phyloP scores from a whole-genome alignment of 1,140 invertebrate genomes.

The Drosophila novamexicana region DNA sequence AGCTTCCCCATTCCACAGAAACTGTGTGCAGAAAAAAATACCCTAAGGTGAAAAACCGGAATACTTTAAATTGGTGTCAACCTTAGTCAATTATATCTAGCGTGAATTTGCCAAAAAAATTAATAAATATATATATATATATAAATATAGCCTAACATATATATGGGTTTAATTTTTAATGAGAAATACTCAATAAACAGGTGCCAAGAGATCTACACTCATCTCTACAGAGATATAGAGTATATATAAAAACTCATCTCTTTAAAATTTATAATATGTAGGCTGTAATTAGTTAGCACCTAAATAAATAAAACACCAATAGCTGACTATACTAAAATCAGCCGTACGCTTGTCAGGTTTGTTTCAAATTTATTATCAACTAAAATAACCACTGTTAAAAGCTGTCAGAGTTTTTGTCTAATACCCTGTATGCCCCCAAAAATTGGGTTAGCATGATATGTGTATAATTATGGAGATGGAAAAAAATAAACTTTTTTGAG shows the following conservation, averaged over 20 bases:
- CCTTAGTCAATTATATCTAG: slow-evolving; percentile 35
- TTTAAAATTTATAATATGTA: slow-evolving; percentile 3
- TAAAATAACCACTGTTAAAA: background rate
- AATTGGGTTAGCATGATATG: slow-evolving; percentile 57
- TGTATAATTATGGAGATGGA: background rate
- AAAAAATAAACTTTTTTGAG: background rate
- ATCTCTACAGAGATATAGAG: no score
- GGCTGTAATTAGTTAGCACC: slow-evolving; percentile 13
- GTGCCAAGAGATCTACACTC: background rate
- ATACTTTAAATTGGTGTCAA: slow-evolving; percentile 43
- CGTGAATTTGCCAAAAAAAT: slow-evolving; percentile 30
- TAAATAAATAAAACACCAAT: slow-evolving; percentile 14
- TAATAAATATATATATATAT: background rate
- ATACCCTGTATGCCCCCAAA: background rate
- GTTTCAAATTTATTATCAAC: slow-evolving; percentile 20
- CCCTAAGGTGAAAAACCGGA: slow-evolving; percentile 49
- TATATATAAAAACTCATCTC: background rate
- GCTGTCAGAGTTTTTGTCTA: slow-evolving; percentile 4
- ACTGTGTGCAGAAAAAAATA: slow-evolving; percentile 3
- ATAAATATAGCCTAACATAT: background rate
- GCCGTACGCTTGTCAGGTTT: slow-evolving; percentile 19
- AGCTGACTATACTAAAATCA: slow-evolving; percentile 21
- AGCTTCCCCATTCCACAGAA: slow-evolving; percentile 20
- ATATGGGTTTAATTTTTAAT: slow-evolving; percentile 22
- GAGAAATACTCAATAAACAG: slow-evolving; percentile 14